Conservation (phyloP, 2,113 vertebrate species). For the Brachypodius melanocephalos region DNA sequence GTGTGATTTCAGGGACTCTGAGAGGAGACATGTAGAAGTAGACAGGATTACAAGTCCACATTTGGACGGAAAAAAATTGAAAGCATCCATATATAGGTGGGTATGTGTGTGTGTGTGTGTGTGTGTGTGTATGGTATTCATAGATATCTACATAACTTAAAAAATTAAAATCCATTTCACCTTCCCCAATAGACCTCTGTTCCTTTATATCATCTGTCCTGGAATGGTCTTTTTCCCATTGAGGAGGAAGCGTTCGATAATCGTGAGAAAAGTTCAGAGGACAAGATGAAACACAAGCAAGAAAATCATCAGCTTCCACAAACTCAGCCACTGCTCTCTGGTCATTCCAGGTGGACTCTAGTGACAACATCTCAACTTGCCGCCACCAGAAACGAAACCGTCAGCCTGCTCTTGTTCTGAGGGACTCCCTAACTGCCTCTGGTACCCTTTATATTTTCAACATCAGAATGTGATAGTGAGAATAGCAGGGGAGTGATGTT, state of each 20-base stretch:
- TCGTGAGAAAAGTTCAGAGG: not conserved
- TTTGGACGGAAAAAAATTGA: not conserved
- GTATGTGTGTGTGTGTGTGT: not conserved
- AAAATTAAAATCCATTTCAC: not conserved
- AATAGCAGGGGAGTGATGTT: not conserved
- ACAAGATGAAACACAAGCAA: not conserved
- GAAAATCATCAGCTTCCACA: not conserved
- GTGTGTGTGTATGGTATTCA: not conserved
- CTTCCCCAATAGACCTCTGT: rapidly evolving
- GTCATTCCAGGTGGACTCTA: not conserved
- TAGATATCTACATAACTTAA: not conserved
- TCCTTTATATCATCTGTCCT: not conserved
- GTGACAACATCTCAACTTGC: not conserved
- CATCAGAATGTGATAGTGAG: not conserved
- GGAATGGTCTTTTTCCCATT: not conserved
- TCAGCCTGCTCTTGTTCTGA: not conserved
- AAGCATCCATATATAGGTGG: not conserved
- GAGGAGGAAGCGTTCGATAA: not conserved
- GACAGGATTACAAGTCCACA: not conserved
- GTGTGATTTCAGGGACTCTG: not conserved
- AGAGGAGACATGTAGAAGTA: not conserved
- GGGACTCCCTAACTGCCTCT: not conserved
- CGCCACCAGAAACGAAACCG: not conserved
- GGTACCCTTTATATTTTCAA: not conserved
- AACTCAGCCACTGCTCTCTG: not conserved